phyloP scores from a whole-genome alignment of 2,113 vertebrate species.

The Carassius auratus region DNA sequence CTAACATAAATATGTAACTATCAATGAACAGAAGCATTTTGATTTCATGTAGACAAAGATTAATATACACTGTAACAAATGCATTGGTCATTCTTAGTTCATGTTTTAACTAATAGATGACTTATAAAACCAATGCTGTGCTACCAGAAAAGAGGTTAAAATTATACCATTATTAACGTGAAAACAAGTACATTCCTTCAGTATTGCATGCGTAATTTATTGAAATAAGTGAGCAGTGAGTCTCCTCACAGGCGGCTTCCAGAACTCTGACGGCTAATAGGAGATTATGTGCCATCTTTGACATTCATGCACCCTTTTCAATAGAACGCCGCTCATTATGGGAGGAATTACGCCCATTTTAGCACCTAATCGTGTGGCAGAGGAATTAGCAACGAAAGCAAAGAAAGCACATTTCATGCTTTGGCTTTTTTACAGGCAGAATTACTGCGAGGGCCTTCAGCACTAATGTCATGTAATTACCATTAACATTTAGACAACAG shows the following conservation, averaged over 20 bases:
- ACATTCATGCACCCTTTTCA: conserved; percentile 71
- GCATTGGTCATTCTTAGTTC: no score
- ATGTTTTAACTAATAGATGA: neutral
- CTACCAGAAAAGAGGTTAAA: neutral
- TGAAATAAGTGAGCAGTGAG: conserved; percentile 25
- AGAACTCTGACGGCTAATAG: conserved; percentile 60
- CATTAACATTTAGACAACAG: neutral
- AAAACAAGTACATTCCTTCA: neutral
- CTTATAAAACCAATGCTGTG: neutral
- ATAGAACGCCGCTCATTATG: conserved; percentile 71
- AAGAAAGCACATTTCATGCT: conserved; percentile 70
- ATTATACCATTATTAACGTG: neutral
- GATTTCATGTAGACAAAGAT: no score
- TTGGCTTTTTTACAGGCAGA: conserved; percentile 59
- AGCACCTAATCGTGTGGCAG: conserved; percentile 69
- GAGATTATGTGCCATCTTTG: conserved; percentile 69
- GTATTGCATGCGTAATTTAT: conserved; percentile 23
- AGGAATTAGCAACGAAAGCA: conserved; percentile 61
- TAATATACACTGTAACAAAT: no score
- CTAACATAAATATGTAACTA: no score
- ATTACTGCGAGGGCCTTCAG: neutral
- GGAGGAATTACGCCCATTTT: conserved; percentile 72
- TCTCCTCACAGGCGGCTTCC: conserved; percentile 41
- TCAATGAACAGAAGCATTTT: no score
- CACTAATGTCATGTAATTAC: neutral